Percentiles rank a stretch among this genome's conserved stretches.
phyloP scores from a whole-genome alignment of 2,888 invertebrate species.

The Nysson spinosus region DNA sequence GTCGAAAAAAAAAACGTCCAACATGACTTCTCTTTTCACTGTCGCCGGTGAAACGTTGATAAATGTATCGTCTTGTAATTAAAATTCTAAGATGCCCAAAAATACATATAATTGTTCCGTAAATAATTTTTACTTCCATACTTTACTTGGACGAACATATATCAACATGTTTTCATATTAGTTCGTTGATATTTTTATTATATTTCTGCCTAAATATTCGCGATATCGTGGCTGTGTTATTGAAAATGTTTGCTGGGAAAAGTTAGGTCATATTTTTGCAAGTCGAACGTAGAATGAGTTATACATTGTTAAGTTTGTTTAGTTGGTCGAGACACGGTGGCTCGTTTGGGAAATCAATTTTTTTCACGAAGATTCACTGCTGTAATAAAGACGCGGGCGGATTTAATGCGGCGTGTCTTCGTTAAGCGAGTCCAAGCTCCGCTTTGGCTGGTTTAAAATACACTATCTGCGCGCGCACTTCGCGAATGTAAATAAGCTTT shows the following conservation, averaged over 20 bases:
- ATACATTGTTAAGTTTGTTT: no score
- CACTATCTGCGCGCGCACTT: slow-evolving; percentile 65
- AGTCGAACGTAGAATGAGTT: no score
- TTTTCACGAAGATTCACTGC: slow-evolving; percentile 67
- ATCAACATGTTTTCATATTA: no score
- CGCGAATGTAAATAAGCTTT: no score
- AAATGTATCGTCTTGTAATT: slow-evolving; percentile 28
- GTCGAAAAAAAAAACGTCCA: slow-evolving; percentile 25
- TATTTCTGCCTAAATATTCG: no score
- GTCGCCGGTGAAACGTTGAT: slow-evolving; percentile 33
- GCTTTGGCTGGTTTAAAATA: slow-evolving; percentile 74
- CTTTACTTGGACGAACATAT: no score
- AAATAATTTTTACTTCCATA: no score
- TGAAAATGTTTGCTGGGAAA: no score
- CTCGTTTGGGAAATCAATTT: slow-evolving; percentile 23
- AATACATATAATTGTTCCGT: background rate
- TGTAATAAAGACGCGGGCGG: slow-evolving; percentile 66
- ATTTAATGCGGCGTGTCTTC: slow-evolving; percentile 69
- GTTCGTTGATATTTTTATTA: no score
- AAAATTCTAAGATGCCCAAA: slow-evolving; percentile 5
- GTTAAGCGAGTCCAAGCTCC: slow-evolving; percentile 70
- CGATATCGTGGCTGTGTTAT: no score
- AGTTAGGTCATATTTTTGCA: no score
- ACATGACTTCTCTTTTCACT: slow-evolving; percentile 10
- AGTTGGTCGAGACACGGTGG: no score